Evolutionary conservation across 2,888 invertebrate species (phyloP), one percentile per base, ranked within the genome.

Genomic region (Hypercompe scribonia): DNA sequence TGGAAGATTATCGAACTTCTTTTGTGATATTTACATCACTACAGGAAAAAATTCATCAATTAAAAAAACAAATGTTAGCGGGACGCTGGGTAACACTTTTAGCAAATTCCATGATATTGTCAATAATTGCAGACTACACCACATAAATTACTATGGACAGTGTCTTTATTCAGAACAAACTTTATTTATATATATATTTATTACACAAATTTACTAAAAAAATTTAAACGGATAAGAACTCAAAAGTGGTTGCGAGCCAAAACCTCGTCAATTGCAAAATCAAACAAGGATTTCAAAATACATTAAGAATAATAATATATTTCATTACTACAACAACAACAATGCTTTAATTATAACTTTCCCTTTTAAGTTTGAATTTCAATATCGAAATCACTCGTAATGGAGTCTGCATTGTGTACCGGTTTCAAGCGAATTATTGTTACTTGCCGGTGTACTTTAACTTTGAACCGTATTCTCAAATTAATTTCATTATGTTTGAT

Each of bases 321-420:
- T 61, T 73, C 39, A 46, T 54, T 65, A 73, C 36, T n/a, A 63
- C 65, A 34, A 61, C 7, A 46, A 65, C 54, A 63, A 72, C 58
- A 72, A 72, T 68, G 63, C 67, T 34, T 50, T 72, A 58, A 68
- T 68, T 72, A 34, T 50, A 34, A 72, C 68, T 68, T 66, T 72
- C 72, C 64, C 61, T 68, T 72, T 63, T 68, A 63, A 31, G 24
- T 34, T 33, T 28, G 28, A 64, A 65, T 70, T 34, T 50, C 42
- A 34, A 70, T 65, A 50, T 64, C 7, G 42, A 65, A 65, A 46
- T 34, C 61, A 42, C 50, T n/a, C 21, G 33, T 54, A 54, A 71
- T 36, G 65, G 71, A 69, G 42, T 33, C 31, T 33, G 33, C 64
- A 36, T 70, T 70, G 46, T 46, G 36, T 70, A 63, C 63, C 36